A percentile compares a stretch with the other conserved stretches of the same genome.
phyloP scores from a whole-genome alignment of 2,113 vertebrate species.

The Pseudorhombus dupliciocellatus region DNA sequence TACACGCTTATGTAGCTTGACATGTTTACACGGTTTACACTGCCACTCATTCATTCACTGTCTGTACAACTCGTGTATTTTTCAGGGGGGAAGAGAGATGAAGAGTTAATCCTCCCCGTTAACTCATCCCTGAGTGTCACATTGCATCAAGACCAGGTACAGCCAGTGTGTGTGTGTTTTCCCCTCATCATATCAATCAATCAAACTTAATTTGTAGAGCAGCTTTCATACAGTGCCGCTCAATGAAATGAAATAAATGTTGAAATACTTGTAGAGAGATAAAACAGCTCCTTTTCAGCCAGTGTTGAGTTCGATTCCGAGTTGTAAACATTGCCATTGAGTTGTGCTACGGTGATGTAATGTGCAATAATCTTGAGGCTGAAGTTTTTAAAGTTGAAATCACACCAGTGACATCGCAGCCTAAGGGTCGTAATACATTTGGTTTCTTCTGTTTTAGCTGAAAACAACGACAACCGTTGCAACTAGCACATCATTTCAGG shows the following conservation, averaged over 20 bases:
- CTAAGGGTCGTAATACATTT: background rate
- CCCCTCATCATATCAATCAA: background rate
- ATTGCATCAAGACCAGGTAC: constrained; percentile 94
- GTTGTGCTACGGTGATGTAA: background rate
- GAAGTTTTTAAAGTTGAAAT: background rate
- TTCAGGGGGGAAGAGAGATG: constrained; percentile 94
- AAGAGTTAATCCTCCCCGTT: constrained; percentile 92
- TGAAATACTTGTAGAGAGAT: too few species aligned
- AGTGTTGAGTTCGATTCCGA: too few species aligned
- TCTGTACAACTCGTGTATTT: constrained; percentile 7
- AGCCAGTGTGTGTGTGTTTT: background rate
- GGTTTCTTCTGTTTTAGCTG: constrained; percentile 78
- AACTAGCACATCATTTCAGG: constrained; percentile 84
- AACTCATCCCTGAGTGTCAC: constrained; percentile 97
- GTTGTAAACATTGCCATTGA: background rate
- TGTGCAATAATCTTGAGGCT: background rate
- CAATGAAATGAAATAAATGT: background rate
- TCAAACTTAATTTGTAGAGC: background rate
- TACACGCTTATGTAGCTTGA: background rate
- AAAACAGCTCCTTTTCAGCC: too few species aligned
- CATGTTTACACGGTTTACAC: background rate
- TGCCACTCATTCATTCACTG: background rate
- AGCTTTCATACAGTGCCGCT: background rate
- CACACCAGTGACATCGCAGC: background rate
- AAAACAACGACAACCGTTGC: constrained; percentile 91